phyloP scores from a whole-genome alignment of 2,888 invertebrate species.

The Agonopterix arenella region DNA sequence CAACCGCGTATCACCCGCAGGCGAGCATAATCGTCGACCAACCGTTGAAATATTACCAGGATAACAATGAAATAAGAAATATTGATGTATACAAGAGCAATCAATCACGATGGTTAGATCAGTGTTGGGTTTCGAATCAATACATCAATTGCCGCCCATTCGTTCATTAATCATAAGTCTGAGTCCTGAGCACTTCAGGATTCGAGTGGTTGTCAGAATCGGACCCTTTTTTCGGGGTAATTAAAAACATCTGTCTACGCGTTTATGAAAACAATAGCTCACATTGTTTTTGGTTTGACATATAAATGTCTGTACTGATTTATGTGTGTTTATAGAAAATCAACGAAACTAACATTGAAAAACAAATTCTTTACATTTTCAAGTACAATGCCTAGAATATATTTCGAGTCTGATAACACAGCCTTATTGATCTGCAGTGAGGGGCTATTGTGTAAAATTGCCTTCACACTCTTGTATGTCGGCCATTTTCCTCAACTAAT shows the following conservation, averaged over 20 bases:
- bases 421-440: too few species aligned
- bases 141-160: conserved; percentile 25
- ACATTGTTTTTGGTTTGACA: too few species aligned
- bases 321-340: too few species aligned
- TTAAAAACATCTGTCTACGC: conserved; percentile 34
- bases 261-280: conserved; percentile 1
- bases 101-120: conserved; percentile 21
- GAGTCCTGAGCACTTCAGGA: conserved; percentile 5
- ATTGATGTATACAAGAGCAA: conserved; percentile 35
- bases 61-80: conserved; percentile 53
- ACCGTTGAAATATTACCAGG: conserved; percentile 41
- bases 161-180: conserved; percentile 24
- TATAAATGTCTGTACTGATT: too few species aligned
- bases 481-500: too few species aligned
- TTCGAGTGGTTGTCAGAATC: conserved; percentile 5
- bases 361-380: too few species aligned
- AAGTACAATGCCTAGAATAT: too few species aligned
- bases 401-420: too few species aligned
- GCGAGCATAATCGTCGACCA: conserved; percentile 20
- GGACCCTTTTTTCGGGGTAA: conserved; percentile 17
- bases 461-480: too few species aligned
- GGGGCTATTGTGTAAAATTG: too few species aligned
- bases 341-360: too few species aligned
- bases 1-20: conserved; percentile 29
- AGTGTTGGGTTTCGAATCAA: conserved; percentile 35